Base-by-base conservation (phyloP, 2,888 invertebrate species). In the Acheta domesticus region DNA sequence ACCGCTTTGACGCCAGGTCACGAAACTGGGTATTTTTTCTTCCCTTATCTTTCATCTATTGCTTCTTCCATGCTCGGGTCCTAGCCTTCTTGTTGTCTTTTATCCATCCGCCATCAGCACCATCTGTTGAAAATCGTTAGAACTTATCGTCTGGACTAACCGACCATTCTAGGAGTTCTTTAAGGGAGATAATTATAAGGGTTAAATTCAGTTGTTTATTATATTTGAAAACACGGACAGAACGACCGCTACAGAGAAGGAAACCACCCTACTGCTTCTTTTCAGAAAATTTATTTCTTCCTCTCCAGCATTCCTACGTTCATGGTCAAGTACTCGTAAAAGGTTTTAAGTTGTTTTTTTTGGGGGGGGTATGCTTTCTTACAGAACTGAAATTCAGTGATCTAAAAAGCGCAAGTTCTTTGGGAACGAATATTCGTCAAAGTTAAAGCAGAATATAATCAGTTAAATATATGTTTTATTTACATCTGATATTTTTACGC, bases 131-230 rank as follows among this genome's bases (percentile, higher is more conserved):
- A 62, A 62, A 36, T 36, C 36, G 36, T 36, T 36, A 36, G 36
- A 36, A 36, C 36, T 36, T 36, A 36, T 36, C 62, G 62, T n/a
- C 62, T 62, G 62, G n/a, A 62, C 62, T 62, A 62, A 62, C 62
- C 62, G 14, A 62, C 62, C 62, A 62, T 62, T 62, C 62, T 19
- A 62, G n/a, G 62, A 36, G 62, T n/a, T 14, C n/a, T 62, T 62
- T 19, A 62, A 62, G n/a, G 8, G 62, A 62, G 62, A 62, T 62
- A 62, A 62, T 62, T 62, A 62, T 62, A 62, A 19, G n/a, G 62
- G 62, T 19, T 62, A 62, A 62, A n/a, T 62, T 62, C 62, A 62
- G 62, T 62, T 62, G 62, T 62, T 62, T 62, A 62, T 62, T 62
- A 62, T 62, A 19, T 14, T 62, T 62, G 62, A 62, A 14, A n/a